Evolutionary conservation across 2,113 vertebrate species (phyloP).

Genomic region (Takifugu flavidus): DNA sequence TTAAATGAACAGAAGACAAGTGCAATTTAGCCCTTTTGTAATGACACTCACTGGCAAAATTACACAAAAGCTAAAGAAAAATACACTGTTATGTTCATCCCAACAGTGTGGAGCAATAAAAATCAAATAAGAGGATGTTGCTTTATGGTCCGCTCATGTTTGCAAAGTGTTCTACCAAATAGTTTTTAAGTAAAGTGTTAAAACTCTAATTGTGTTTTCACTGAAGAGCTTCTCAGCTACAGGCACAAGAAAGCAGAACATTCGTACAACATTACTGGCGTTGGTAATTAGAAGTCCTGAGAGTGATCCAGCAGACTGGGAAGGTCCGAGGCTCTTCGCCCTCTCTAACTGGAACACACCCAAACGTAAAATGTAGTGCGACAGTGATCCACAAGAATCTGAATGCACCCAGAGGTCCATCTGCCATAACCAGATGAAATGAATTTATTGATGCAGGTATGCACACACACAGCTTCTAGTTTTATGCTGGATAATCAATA

Average conservation of each 20-base stretch:
- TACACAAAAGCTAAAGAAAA: neutral
- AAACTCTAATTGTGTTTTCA: neutral
- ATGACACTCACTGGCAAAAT: neutral
- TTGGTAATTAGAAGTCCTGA: too few species aligned
- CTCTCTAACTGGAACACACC: too few species aligned
- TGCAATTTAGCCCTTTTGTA: neutral
- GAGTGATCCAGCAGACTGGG: too few species aligned
- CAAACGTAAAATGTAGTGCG: too few species aligned
- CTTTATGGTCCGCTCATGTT: neutral
- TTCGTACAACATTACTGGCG: too few species aligned
- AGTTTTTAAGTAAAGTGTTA: neutral
- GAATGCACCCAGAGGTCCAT: too few species aligned
- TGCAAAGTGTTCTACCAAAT: neutral
- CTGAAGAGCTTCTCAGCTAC: too few species aligned
- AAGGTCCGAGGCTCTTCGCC: too few species aligned
- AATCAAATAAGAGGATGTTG: neutral
- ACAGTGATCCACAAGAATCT: too few species aligned
- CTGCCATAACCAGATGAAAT: neutral
- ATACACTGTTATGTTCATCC: neutral
- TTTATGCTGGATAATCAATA: conserved; percentile 41
- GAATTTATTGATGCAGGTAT: neutral
- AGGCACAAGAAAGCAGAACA: too few species aligned
- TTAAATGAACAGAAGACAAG: too few species aligned
- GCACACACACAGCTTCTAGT: neutral
- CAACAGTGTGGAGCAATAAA: neutral